These are phyloP conservation scores for Dorcus hopei DNA, from an alignment of 2,888 invertebrate species.

Conservation along the genomic window DNA sequence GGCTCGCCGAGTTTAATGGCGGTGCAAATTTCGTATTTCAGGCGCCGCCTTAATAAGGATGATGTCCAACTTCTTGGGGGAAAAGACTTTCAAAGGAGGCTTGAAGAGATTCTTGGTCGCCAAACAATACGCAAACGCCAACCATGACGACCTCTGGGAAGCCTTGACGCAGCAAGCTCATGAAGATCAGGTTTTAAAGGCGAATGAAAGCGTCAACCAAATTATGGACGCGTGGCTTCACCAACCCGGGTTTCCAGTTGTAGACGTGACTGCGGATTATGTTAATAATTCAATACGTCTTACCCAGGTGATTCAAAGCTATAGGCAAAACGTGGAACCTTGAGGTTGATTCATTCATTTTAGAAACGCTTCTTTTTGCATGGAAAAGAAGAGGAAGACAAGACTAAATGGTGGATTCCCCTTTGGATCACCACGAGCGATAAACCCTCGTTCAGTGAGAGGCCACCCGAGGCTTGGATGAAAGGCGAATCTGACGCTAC, in stretches of 20 bases:
- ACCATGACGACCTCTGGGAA: constrained; percentile 67
- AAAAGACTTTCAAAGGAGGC: constrained; percentile 55
- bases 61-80: constrained; percentile 68
- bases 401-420: constrained; percentile 51
- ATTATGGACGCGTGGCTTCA: constrained; percentile 69
- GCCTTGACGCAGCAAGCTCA: constrained; percentile 59
- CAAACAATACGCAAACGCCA: constrained; percentile 59
- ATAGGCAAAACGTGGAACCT: neutral
- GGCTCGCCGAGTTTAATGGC: neutral
- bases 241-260: constrained; percentile 66
- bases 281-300: constrained; percentile 43
- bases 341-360: constrained; percentile 9
- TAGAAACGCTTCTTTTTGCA: constrained; percentile 41
- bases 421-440: constrained; percentile 48
- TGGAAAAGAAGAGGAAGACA: neutral
- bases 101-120: constrained; percentile 53
- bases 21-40: constrained; percentile 20
- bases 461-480: constrained; percentile 54
- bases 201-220: constrained; percentile 52
- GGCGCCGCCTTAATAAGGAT: constrained; percentile 70
- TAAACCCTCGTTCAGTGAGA: constrained; percentile 41
- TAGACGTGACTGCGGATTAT: constrained; percentile 54
- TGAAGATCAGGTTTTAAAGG: constrained; percentile 41
- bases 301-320: constrained; percentile 43
- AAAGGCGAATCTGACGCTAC: constrained; percentile 43